These are phyloP conservation scores for Cervus canadensis DNA, from an alignment of 2,113 vertebrate genomes.

Conservation along the genomic window DNA sequence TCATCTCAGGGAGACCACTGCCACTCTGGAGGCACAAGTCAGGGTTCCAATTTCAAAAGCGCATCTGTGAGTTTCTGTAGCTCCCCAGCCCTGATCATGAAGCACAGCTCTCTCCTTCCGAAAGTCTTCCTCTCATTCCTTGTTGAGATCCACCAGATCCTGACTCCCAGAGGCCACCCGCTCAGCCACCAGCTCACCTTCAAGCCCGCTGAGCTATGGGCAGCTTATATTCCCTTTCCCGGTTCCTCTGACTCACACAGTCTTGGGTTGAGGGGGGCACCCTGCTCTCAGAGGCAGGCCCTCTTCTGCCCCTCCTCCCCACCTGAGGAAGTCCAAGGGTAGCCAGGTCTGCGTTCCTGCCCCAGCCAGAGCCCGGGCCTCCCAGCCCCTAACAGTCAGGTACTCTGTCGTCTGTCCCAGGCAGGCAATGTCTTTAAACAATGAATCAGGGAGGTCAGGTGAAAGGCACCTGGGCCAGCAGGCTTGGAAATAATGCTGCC, in stretches of 20 bases:
- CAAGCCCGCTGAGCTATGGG: background rate
- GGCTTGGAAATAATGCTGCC: accelerated
- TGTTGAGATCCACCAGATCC: background rate
- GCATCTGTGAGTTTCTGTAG: background rate
- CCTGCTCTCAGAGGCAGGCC: background rate
- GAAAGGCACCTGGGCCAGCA: background rate
- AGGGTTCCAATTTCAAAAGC: background rate
- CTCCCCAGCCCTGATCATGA: background rate
- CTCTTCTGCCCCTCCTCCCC: background rate
- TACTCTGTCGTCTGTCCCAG: background rate
- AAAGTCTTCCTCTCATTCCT: too few relatives aligned
- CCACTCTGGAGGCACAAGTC: accelerated
- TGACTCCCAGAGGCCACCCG: background rate
- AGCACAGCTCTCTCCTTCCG: background rate
- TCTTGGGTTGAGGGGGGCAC: background rate
- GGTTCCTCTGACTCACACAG: background rate
- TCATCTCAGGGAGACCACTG: accelerated
- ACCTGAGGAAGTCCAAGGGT: background rate
- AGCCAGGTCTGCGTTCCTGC: background rate
- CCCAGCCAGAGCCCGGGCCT: too few relatives aligned
- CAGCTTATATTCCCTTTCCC: background rate
- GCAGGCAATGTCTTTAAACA: background rate
- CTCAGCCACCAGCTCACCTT: background rate
- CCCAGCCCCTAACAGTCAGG: background rate
- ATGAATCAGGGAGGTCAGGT: background rate